Base-by-base conservation (phyloP, 2,888 invertebrate species). In the Aphidius colemani region DNA sequence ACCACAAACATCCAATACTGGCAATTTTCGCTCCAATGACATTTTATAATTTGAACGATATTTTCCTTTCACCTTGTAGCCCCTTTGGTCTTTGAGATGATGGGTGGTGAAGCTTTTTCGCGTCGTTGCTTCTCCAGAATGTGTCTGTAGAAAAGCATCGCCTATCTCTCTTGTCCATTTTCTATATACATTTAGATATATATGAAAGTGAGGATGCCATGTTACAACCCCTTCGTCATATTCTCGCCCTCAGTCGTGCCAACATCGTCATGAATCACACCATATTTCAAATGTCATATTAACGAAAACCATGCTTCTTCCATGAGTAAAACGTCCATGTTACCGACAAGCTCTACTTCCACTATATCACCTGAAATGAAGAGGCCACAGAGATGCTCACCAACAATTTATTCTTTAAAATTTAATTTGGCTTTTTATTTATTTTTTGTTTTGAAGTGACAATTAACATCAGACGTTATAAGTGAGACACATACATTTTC, bases 201-300 rank as follows among this genome's bases (percentile, higher is more conserved):
- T 30, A 30, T 30, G 5, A 30, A 30, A 30, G 30, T 30, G 3
- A 30, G 30, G 5, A 30, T 30, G 30, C 30, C 30, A 30, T 5
- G 30, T 30, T 30, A 30, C 0, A 30, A 30, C 46, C 57, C 51
- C 63, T 18, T 57, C 51, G 57, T 64, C 64, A 64, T 64, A 30
- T 30, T 30, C 60, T 49, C 59, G 40, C 53, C 58, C 56, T 56
- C 51, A 30, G 39, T 57, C 57, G 50, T 46, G 58, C 56, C 63
- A 61, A 67, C 59, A 59, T 64, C 66, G 55, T 64, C 67, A 65
- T 67, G 68, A 72, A 69, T 72, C 64, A 64, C 69, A 72, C 74
- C 74, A 77, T 78, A 78, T 78, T 78, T 77, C 77, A 78, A 74
- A 76, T 67, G 77, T 78, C 78, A 77, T 78, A 78, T 78, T 78